Evolutionary conservation across 1,140 invertebrate genomes (phyloP).

Genomic region (Prorops nasuta): DNA sequence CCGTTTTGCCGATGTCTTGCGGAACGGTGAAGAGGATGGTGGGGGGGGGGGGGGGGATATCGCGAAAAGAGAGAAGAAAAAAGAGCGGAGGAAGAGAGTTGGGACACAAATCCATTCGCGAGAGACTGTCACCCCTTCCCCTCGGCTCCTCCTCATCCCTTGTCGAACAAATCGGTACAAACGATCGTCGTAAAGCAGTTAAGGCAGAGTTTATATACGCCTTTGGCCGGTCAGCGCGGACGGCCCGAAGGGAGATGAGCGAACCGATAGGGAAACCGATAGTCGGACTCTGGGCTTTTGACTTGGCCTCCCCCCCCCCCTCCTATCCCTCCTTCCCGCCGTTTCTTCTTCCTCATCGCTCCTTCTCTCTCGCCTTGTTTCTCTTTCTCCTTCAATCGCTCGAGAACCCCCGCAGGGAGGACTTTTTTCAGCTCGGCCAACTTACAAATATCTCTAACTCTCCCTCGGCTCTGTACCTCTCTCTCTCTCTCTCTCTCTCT

Average conservation of each 20-base stretch:
- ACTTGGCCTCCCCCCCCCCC: constrained; percentile 13
- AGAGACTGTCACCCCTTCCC: neutral
- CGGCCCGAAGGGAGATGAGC: constrained; percentile 46
- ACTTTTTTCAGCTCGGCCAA: constrained; percentile 42
- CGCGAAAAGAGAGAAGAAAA: constrained; percentile 7
- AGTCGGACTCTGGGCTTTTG: constrained; percentile 29
- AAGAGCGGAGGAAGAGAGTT: constrained; percentile 13
- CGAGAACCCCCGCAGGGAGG: constrained; percentile 45
- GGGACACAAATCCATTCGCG: constrained; percentile 16
- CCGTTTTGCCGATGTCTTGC: too few species aligned
- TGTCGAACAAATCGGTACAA: constrained; percentile 60
- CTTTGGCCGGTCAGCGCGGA: constrained; percentile 33
- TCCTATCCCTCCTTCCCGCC: constrained; percentile 20
- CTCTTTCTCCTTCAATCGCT: constrained; percentile 29
- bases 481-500: too few species aligned
- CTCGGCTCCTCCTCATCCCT: constrained; percentile 10
- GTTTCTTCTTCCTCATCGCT: too few species aligned
- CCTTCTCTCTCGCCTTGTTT: too few species aligned
- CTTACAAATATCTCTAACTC: too few species aligned
- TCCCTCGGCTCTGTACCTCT: too few species aligned
- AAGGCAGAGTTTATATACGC: constrained; percentile 51
- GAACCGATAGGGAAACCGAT: constrained; percentile 53
- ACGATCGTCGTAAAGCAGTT: constrained; percentile 59
- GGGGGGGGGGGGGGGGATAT: neutral
- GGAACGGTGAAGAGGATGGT: too few species aligned